Conservation (phyloP, 2,888 invertebrate species). For the Electrophaes corylata region DNA sequence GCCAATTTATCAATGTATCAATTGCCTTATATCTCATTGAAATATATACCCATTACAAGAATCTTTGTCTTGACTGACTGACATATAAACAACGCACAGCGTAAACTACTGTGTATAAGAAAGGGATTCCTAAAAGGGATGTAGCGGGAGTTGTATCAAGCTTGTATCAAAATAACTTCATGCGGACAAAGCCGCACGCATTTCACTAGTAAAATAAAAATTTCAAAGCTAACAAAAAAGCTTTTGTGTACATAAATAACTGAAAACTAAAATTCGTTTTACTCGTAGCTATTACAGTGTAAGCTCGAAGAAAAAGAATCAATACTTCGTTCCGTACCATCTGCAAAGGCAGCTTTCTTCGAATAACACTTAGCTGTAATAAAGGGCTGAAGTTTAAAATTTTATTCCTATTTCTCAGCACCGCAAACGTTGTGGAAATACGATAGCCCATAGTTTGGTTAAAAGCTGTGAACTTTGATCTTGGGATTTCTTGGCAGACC, state of each 20-base stretch:
- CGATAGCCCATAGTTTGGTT: slow-evolving; percentile 29
- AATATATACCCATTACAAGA: too few species aligned
- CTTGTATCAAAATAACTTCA: too few species aligned
- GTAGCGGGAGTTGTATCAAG: too few species aligned
- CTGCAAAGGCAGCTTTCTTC: slow-evolving; percentile 9
- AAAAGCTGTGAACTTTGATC: slow-evolving; percentile 29
- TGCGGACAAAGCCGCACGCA: too few species aligned
- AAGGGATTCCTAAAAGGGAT: too few species aligned
- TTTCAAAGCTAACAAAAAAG: too few species aligned
- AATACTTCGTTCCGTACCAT: slow-evolving; percentile 9
- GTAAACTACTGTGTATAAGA: too few species aligned
- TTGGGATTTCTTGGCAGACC: slow-evolving; percentile 7
- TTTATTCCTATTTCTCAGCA: slow-evolving; percentile 20
- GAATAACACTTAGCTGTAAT: slow-evolving; percentile 48
- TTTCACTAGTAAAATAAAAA: too few species aligned
- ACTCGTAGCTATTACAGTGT: neutral
- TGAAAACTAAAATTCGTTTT: neutral
- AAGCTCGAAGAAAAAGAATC: neutral
- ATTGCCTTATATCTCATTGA: too few species aligned
- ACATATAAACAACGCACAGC: too few species aligned
- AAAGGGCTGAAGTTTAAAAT: slow-evolving; percentile 32
- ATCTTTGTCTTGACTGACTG: too few species aligned
- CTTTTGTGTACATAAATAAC: neutral
- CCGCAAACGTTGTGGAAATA: slow-evolving; percentile 23
- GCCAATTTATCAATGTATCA: too few species aligned